Evolutionary conservation across 1,140 invertebrate genomes (phyloP).

Genomic region (Acyrthosiphon pisum): DNA sequence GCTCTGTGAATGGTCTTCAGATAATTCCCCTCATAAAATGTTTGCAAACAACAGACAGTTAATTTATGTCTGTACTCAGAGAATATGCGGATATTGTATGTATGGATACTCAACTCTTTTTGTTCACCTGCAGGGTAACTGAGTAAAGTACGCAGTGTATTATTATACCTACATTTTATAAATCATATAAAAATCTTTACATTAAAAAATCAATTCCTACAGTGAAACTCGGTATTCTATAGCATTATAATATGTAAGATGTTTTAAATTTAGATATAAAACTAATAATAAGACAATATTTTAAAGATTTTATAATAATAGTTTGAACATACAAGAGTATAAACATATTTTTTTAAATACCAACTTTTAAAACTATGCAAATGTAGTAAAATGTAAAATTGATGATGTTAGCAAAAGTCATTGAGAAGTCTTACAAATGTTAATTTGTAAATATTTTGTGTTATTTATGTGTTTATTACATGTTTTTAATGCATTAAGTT

Average conservation of each 20-base stretch:
- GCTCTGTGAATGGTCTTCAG: no score
- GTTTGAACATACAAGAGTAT: not conserved
- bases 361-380: not conserved
- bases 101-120: not conserved
- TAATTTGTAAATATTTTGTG: no score
- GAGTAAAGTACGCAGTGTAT: not conserved
- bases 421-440: not conserved
- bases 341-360: not conserved
- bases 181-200: not conserved
- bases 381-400: not conserved
- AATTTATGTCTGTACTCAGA: not conserved
- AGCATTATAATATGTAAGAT: not conserved
- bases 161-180: not conserved
- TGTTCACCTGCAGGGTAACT: not conserved
- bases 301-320: not conserved
- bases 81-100: not conserved
- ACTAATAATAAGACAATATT: not conserved
- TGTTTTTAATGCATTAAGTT: no score
- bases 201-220: not conserved
- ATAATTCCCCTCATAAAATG: not conserved
- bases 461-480: no score
- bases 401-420: not conserved
- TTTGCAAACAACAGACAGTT: not conserved
- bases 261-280: not conserved
- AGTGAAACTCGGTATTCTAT: not conserved